Percentiles rank a stretch among this genome's conserved stretches.
phyloP scores from a whole-genome alignment of 2,888 invertebrate genomes.

The Drosophila phalerata region DNA sequence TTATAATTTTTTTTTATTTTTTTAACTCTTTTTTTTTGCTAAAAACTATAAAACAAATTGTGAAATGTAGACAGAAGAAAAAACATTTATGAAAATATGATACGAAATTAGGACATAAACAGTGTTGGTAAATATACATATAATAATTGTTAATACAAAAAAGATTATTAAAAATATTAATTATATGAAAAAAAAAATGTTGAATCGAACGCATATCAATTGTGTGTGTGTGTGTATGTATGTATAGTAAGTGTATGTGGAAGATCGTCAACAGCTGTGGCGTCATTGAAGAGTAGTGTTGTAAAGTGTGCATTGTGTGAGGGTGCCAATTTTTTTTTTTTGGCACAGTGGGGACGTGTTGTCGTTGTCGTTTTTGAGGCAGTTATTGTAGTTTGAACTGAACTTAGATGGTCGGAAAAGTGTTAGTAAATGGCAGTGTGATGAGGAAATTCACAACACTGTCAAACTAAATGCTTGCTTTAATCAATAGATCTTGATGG shows the following conservation, averaged over 20 bases:
- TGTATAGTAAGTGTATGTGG: constrained; percentile 27
- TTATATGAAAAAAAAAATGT: constrained; percentile 11
- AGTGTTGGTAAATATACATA: constrained; percentile 16
- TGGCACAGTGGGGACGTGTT: constrained; percentile 41
- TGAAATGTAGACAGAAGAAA: background rate
- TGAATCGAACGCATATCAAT: constrained; percentile 28
- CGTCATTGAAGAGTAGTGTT: constrained; percentile 24
- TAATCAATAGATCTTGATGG: constrained; percentile 15
- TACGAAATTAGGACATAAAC: background rate
- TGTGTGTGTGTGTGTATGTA: constrained; percentile 9
- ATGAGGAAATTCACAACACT: background rate
- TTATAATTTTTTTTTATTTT: constrained; percentile 9
- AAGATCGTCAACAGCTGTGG: constrained; percentile 41
- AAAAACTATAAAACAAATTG: constrained; percentile 38
- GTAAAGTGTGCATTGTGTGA: constrained; percentile 25
- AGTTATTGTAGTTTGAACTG: constrained; percentile 48
- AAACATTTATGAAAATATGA: background rate
- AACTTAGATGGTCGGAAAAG: constrained; percentile 26
- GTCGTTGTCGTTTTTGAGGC: constrained; percentile 35
- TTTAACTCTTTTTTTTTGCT: constrained; percentile 33
- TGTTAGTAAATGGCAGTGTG: constrained; percentile 13
- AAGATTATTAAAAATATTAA: constrained; percentile 6
- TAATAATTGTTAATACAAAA: constrained; percentile 18
- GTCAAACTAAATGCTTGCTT: constrained; percentile 15
- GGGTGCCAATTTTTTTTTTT: constrained; percentile 26